phyloP scores from a whole-genome alignment of 2,113 vertebrate species.

The Esox niger region DNA sequence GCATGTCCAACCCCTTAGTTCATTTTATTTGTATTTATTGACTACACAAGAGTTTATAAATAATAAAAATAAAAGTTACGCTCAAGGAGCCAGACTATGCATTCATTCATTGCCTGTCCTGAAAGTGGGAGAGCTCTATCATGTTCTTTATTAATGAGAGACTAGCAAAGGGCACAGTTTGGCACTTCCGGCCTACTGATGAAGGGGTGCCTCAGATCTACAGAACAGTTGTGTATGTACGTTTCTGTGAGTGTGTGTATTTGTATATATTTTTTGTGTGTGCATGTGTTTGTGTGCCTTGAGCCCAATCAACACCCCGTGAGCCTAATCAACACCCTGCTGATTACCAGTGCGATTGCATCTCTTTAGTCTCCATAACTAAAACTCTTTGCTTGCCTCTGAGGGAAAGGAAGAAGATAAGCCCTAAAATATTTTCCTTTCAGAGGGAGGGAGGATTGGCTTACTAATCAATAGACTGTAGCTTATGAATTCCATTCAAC shows the following conservation, averaged over 20 bases:
- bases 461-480: neutral
- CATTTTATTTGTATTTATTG: too few relatives aligned
- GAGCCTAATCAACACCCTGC: neutral
- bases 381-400: neutral
- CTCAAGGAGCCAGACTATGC: too few relatives aligned
- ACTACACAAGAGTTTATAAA: too few relatives aligned
- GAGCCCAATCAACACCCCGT: neutral
- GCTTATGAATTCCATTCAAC: neutral
- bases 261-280: neutral
- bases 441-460: too few relatives aligned
- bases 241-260: neutral
- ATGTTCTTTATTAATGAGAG: constrained; percentile 4
- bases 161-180: too few relatives aligned
- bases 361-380: neutral
- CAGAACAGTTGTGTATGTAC: neutral
- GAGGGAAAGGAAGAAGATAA: neutral
- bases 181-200: neutral
- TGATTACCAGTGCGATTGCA: neutral
- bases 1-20: too few relatives aligned
- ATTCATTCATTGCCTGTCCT: too few relatives aligned
- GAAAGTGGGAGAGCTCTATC: too few relatives aligned
- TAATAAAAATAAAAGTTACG: too few relatives aligned
- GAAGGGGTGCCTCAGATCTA: neutral
- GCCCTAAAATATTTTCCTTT: too few relatives aligned
- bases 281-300: neutral